These are phyloP conservation scores for Pterostichus niger DNA, from an alignment of 2,888 invertebrate genomes.

Conservation along the genomic window DNA sequence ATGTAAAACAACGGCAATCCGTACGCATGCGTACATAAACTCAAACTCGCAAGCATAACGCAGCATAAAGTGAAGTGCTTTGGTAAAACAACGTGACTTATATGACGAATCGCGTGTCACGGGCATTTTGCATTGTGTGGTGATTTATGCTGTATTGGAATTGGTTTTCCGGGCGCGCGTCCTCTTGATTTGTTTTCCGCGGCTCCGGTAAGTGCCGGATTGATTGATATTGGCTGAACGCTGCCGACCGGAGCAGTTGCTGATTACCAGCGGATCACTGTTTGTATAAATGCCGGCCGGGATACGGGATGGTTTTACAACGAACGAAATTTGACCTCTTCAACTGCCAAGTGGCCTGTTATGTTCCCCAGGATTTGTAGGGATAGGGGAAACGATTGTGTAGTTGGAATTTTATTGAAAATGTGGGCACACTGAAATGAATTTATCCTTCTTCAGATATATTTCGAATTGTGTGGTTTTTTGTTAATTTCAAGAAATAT, in stretches of 20 bases:
- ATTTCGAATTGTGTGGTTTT: background rate
- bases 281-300: conserved; percentile 67
- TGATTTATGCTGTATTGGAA: conserved; percentile 76
- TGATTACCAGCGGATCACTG: conserved; percentile 69
- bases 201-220: conserved; percentile 71
- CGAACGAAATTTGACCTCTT: background rate
- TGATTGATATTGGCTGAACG: conserved; percentile 72
- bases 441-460: background rate
- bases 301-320: conserved; percentile 66
- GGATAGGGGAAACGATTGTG: background rate
- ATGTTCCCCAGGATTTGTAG: background rate
- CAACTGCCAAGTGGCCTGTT: conserved; percentile 4
- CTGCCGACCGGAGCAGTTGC: conserved; percentile 67
- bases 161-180: conserved; percentile 75
- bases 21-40: conserved; percentile 9
- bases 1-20: background rate
- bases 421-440: background rate
- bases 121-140: conserved; percentile 69
- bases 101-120: conserved; percentile 54
- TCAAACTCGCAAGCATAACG: background rate
- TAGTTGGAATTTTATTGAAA: conserved; percentile 22
- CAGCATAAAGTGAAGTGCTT: conserved; percentile 20
- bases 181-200: conserved; percentile 74
- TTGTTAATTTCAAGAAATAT: conserved; percentile 10
- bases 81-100: conserved; percentile 49